Evolutionary conservation across 92 coral and sea anemone genomes (phyloP).

Genomic region (Palythoa heliodiscus): DNA sequence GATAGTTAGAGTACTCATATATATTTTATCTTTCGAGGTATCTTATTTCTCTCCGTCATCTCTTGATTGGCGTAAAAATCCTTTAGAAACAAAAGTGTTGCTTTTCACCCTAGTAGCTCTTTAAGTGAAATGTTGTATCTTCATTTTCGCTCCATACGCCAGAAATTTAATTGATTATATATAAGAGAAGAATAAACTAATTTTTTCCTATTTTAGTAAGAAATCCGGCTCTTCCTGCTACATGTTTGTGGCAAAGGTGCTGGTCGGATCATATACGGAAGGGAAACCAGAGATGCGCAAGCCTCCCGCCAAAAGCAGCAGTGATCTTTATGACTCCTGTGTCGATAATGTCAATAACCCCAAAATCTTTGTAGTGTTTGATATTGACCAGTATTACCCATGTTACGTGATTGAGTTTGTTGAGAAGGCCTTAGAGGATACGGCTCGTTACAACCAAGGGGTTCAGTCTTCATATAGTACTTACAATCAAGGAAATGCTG

Average conservation of each 20-base stretch:
- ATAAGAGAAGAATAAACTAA: too few relatives aligned
- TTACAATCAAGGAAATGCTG: not conserved
- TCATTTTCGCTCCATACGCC: too few relatives aligned
- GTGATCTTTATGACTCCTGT: conserved; percentile 70
- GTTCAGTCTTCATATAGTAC: not conserved
- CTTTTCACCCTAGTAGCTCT: too few relatives aligned
- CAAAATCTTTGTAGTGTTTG: conserved; percentile 72
- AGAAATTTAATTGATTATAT: too few relatives aligned
- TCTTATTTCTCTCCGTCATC: too few relatives aligned
- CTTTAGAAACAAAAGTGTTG: too few relatives aligned
- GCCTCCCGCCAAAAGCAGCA: not conserved
- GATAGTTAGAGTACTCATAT: too few relatives aligned
- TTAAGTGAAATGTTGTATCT: too few relatives aligned
- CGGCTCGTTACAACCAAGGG: not conserved
- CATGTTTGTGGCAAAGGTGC: conserved; percentile 25
- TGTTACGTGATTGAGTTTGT: conserved; percentile 14
- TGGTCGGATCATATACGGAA: conserved; percentile 17
- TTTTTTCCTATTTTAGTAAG: not conserved
- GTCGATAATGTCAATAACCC: conserved; percentile 70
- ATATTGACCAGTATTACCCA: conserved; percentile 75
- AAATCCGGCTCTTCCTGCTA: not conserved
- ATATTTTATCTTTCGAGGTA: too few relatives aligned
- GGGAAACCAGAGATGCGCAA: conserved; percentile 12
- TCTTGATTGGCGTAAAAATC: too few relatives aligned
- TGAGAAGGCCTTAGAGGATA: not conserved